Percentiles rank a stretch among this genome's conserved stretches.
These are phyloP conservation scores for Drosophila leontia DNA, from an alignment of 1,140 invertebrate species.

Conservation along the genomic window DNA sequence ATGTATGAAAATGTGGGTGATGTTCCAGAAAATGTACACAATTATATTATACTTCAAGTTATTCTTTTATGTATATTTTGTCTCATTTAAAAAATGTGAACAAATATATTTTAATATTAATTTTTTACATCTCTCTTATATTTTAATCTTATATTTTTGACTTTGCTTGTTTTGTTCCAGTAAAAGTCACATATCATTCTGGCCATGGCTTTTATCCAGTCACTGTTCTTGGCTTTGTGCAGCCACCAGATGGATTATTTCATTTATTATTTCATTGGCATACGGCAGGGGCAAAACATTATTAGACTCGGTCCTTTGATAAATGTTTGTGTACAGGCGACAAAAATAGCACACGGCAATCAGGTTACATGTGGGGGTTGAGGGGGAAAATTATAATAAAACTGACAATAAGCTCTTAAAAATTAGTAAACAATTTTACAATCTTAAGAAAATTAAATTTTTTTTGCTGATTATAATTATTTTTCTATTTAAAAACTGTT, in stretches of 20 bases:
- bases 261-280: slow-evolving; percentile 28
- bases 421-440: no score
- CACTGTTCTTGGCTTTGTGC: slow-evolving; percentile 15
- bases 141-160: not conserved
- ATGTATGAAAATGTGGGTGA: no score
- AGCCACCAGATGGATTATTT: slow-evolving; percentile 31
- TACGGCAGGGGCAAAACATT: slow-evolving; percentile 1
- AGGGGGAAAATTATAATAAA: not conserved
- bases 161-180: not conserved
- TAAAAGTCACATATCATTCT: slow-evolving; percentile 13
- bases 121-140: not conserved
- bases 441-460: no score
- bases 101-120: no score
- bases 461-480: no score
- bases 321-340: slow-evolving; percentile 21
- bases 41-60: not conserved
- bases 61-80: no score
- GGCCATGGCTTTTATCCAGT: slow-evolving; percentile 8
- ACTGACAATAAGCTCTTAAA: no score
- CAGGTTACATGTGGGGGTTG: not conserved
- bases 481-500: no score
- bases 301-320: not conserved
- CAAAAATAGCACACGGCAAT: slow-evolving; percentile 17
- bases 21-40: not conserved
- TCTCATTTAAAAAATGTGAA: no score